Evolutionary conservation across 2,113 vertebrate genomes (phyloP), one percentile per base, ranked within the genome.

Genomic region (Malurus alboscapulatus): DNA sequence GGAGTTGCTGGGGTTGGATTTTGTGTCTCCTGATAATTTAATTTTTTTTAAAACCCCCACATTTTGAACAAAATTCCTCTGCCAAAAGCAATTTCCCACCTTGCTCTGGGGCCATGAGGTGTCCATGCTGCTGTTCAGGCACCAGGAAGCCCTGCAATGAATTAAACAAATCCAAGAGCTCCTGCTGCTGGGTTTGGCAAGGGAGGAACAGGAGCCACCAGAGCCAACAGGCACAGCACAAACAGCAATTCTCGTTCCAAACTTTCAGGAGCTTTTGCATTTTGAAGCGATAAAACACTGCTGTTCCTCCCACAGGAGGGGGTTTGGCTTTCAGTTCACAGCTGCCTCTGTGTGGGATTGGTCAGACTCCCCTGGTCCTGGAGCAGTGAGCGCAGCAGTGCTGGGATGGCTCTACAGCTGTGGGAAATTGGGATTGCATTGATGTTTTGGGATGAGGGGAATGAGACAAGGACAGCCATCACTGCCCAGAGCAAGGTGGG

Each of bases 1-100:
- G 19, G 36, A 80, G 12, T 38, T n/a, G 17, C 20, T 22, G 25
- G 40, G 36, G 14, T 1, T 80, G 67, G 26, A 38, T 51, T 54
- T 15, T 42, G 8, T 55, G 34, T 32, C 32, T 71, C 19, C 14
- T 50, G 30, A 34, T 79, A 0, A 26, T 63, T 48, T 55, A 22
- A 1, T 40, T 62, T 59, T 38, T 21, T 45, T 38, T 12, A 22
- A 45, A 45, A 21, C 4, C 0, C 4, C 11, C 1, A 2, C 3
- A 22, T 58, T 85, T 88, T 69, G 30, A 34, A 69, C 40, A 45
- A 36, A 86, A 48, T 15, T 87, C 24, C 38, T 47, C 40, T 53
- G 40, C 73, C 58, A 36, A 47, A 61, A 47, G 10, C 7, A 4
- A 40, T 79, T 32, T 68, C 22, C 27, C 40, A 30, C 21, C 65